Conservation (phyloP, 2,113 vertebrate genomes). For the Girardinichthys multiradiatus region DNA sequence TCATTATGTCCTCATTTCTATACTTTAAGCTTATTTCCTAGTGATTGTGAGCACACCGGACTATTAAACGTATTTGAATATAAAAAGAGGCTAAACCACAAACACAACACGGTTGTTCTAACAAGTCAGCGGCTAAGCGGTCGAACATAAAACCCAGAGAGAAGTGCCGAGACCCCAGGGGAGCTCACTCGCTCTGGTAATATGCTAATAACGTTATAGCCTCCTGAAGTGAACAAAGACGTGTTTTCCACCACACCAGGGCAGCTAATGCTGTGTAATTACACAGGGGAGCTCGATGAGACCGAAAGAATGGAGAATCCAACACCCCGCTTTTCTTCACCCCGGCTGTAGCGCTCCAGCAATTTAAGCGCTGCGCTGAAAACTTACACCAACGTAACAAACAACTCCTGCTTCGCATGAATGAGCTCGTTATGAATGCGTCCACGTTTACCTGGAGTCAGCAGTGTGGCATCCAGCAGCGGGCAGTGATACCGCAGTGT, state of each 20-base stretch:
- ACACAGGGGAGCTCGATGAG: constrained; percentile 15
- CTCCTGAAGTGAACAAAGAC: constrained; percentile 79
- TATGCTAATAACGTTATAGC: constrained; percentile 63
- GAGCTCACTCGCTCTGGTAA: constrained; percentile 15
- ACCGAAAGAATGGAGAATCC: constrained; percentile 34
- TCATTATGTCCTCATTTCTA: not conserved
- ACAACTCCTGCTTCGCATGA: constrained; percentile 7
- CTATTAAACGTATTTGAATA: too few species aligned
- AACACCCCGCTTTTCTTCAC: constrained; percentile 67
- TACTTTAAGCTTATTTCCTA: not conserved
- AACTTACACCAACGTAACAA: constrained; percentile 61
- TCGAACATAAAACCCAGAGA: not conserved
- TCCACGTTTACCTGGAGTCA: constrained; percentile 69
- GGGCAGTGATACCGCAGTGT: constrained; percentile 50
- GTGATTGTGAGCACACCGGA: fast-evolving
- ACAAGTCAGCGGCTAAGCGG: constrained; percentile 13
- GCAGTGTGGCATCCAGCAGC: constrained; percentile 74
- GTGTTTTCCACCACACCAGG: constrained; percentile 61
- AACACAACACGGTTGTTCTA: not conserved
- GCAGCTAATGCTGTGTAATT: constrained; percentile 19
- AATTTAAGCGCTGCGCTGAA: constrained; percentile 68
- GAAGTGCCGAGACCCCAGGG: constrained; percentile 4
- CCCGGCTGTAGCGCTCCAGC: constrained; percentile 42
- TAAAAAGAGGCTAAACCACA: too few species aligned
- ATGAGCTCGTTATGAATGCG: not conserved